Percentiles rank a stretch among this genome's conserved stretches.
These are phyloP conservation scores for Petrocephalus microphthalmus DNA, from an alignment of 2,113 vertebrate species.

Conservation along the genomic window DNA sequence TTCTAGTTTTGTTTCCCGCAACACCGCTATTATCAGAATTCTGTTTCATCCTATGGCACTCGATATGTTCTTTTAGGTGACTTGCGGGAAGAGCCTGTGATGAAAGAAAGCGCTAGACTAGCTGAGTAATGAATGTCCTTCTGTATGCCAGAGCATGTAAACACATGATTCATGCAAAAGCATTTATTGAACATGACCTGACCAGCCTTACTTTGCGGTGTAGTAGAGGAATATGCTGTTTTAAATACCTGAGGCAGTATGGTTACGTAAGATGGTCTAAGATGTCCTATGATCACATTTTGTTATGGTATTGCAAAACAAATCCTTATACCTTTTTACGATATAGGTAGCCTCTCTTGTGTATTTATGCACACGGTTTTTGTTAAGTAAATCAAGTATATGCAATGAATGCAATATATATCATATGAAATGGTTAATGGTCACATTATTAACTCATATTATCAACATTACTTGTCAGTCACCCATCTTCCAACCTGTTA, in stretches of 20 bases:
- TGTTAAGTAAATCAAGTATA: background rate
- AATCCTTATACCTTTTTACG: background rate
- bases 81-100: background rate
- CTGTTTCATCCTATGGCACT: background rate
- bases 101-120: background rate
- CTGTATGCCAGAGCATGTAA: background rate
- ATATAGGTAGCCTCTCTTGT: background rate
- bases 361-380: background rate
- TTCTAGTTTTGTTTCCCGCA: background rate
- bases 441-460: background rate
- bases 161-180: background rate
- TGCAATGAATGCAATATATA: background rate
- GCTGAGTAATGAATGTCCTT: background rate
- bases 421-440: background rate
- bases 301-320: background rate
- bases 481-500: background rate
- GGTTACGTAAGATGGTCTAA: background rate
- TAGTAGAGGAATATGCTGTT: background rate
- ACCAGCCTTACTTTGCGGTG: background rate
- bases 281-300: background rate
- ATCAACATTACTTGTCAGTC: background rate
- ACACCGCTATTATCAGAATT: background rate
- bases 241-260: background rate
- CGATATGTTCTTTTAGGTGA: background rate
- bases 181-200: background rate